Percentiles rank a stretch among this genome's conserved stretches.
Evolutionary conservation across 2,113 vertebrate genomes (phyloP).

Genomic region (Accipiter virgatus): DNA sequence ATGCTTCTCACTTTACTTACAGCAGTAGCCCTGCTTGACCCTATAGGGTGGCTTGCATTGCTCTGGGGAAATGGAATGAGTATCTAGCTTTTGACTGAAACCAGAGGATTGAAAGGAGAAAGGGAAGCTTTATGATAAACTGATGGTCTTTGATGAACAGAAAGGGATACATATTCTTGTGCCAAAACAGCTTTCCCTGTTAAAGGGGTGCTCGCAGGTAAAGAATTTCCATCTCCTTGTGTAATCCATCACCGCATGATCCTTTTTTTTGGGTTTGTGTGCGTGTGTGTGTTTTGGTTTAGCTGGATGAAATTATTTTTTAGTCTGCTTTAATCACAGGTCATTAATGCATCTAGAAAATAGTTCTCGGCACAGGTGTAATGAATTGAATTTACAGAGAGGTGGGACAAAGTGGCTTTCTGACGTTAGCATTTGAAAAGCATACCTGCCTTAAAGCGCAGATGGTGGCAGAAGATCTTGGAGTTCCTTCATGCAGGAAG

Average conservation of each 20-base stretch:
- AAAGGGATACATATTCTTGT: background rate
- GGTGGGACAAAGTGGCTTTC: background rate
- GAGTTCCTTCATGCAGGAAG: background rate
- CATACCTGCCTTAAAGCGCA: background rate
- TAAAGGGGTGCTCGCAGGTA: background rate
- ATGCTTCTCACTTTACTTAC: background rate
- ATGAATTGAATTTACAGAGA: slow-evolving; percentile 16
- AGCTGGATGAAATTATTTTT: background rate
- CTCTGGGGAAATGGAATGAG: background rate
- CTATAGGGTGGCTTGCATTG: background rate
- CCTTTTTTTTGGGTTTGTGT: background rate
- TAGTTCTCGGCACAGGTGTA: background rate
- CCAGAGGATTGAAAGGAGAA: background rate
- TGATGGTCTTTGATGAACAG: background rate
- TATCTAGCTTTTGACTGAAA: background rate
- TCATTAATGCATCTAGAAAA: slow-evolving; percentile 27
- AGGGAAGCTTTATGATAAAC: background rate
- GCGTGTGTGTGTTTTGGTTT: background rate
- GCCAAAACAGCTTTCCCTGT: background rate
- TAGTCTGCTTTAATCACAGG: background rate
- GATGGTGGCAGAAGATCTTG: background rate
- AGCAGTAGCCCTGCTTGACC: background rate
- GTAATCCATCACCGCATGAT: background rate
- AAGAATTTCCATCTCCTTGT: background rate
- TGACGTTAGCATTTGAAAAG: background rate